Percentiles rank a stretch among this genome's conserved stretches.
phyloP scores from a whole-genome alignment of 2,797 vertebrate genomes.

The Nasua narica region DNA sequence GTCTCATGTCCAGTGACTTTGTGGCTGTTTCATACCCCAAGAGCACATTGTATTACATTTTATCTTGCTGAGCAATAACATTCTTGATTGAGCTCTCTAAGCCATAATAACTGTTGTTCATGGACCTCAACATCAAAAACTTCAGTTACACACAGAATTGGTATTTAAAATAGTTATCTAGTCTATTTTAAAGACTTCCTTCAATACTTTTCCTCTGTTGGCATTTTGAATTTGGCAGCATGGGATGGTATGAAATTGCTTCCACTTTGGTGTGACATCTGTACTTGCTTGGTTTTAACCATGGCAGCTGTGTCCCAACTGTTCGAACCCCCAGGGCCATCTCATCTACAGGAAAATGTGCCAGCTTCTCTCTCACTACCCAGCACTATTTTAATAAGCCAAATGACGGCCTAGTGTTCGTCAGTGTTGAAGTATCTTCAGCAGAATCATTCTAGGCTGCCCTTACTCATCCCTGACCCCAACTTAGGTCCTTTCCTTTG shows the following conservation, averaged over 20 bases:
- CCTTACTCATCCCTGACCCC: not conserved
- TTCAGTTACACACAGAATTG: not conserved
- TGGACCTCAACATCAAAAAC: not conserved
- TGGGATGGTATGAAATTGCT: not conserved
- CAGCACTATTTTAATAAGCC: conserved; percentile 53
- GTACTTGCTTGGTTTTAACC: conserved; percentile 36
- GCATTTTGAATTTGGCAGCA: conserved; percentile 36
- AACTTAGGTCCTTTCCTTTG: not conserved
- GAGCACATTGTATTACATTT: not conserved
- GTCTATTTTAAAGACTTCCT: conserved; percentile 41
- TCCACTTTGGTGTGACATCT: conserved; percentile 38
- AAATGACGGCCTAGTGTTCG: not conserved
- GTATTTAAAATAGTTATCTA: conserved; percentile 10
- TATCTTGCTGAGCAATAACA: not conserved
- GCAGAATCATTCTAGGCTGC: not conserved
- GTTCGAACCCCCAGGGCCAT: not conserved
- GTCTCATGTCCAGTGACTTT: not conserved
- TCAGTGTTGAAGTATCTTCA: conserved; percentile 33
- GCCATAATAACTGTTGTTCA: not conserved
- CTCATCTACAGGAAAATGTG: not conserved
- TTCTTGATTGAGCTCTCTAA: conserved; percentile 2
- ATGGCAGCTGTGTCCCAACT: conserved; percentile 55
- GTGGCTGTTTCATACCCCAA: not conserved
- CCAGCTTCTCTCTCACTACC: not conserved
- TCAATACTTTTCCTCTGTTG: conserved; percentile 4